Evolutionary conservation across 2,888 invertebrate species (phyloP).

Genomic region (Oscheius sp.): DNA sequence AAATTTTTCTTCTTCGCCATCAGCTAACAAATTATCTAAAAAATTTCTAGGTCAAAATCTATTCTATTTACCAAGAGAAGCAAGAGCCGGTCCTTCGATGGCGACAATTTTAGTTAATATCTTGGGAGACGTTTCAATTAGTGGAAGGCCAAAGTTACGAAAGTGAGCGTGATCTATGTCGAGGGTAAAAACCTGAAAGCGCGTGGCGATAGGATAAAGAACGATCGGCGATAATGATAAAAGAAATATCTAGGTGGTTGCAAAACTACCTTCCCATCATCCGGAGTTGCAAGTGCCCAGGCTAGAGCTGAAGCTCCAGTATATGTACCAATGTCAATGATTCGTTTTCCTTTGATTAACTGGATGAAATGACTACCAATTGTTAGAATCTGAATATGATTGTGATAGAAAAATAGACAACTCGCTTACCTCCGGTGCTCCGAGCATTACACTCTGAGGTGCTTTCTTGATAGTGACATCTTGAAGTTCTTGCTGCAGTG

Average conservation of each 20-base stretch:
- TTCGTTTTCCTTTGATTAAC: slow-evolving; percentile 46
- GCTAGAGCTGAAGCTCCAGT: slow-evolving; percentile 72
- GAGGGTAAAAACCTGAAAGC: slow-evolving; percentile 37
- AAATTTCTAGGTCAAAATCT: too few relatives aligned
- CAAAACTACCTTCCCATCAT: slow-evolving; percentile 67
- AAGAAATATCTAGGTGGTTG: too few relatives aligned
- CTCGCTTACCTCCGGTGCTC: slow-evolving; percentile 53
- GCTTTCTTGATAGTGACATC: slow-evolving; percentile 46
- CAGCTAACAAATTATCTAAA: slow-evolving; percentile 54
- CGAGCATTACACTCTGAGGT: slow-evolving; percentile 43
- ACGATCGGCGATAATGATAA: neutral
- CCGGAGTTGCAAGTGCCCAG: slow-evolving; percentile 71
- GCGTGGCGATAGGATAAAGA: too few relatives aligned
- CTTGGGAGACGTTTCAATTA: slow-evolving; percentile 40
- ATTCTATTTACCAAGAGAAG: slow-evolving; percentile 35
- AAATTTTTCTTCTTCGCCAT: slow-evolving; percentile 56
- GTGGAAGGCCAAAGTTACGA: slow-evolving; percentile 39
- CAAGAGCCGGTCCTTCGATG: slow-evolving; percentile 44
- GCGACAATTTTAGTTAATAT: slow-evolving; percentile 42
- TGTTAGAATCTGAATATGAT: slow-evolving; percentile 38
- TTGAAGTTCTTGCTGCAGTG: slow-evolving; percentile 49
- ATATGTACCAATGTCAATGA: slow-evolving; percentile 66
- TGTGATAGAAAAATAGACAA: neutral
- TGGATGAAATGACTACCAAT: slow-evolving; percentile 58
- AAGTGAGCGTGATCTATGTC: slow-evolving; percentile 42